Base-by-base conservation (phyloP, 2,113 vertebrate genomes). In the Redunca redunca region DNA sequence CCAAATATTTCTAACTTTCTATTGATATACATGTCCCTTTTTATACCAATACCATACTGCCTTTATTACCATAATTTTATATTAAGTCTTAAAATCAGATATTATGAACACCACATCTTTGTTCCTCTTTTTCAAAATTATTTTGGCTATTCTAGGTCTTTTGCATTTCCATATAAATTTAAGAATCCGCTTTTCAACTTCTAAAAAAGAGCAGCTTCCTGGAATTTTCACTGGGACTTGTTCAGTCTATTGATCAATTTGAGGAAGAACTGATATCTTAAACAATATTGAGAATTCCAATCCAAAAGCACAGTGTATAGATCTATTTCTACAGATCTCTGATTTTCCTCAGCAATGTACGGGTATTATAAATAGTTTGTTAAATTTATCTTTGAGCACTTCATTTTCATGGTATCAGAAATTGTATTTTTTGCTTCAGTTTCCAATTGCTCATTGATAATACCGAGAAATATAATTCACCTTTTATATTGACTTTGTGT, bases 401-500 rank as follows among this genome's bases (percentile, higher is more conserved):
- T 87, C 17, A 91, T 87, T 91, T 83, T 96, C 55, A 84, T 88
- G 74, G 7, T 83, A 78, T 94, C 25, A 91, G 67, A 95, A 88
- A 46, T 53, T 40, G 2, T 80, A 60, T 40, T 88, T 88, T 67
- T 91, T 67, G 88, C 15, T 93, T 94, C 25, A 85, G 28, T 85
- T 95, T 60, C 74, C 53, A 90, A 48, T 62, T 88, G 16, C 50
- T 91, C 13, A 78, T 57, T 95, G 53, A 88, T 52, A 93, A 11
- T 33, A 78, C 4, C n/a, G 48, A 78, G n/a, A 74, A 67, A 82
- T 77, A 83, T 25, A 88, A 88, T 87, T 96, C 10, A 57, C 33
- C 55, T 95, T 97, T 96, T 78, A 71, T 87, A 57, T 16, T 90
- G n/a, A 28, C 14, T 94, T 90, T 94, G 21, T 53, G 87, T 81